These are phyloP conservation scores for Listronotus oregonensis DNA, from an alignment of 1,140 invertebrate genomes.

Conservation along the genomic window DNA sequence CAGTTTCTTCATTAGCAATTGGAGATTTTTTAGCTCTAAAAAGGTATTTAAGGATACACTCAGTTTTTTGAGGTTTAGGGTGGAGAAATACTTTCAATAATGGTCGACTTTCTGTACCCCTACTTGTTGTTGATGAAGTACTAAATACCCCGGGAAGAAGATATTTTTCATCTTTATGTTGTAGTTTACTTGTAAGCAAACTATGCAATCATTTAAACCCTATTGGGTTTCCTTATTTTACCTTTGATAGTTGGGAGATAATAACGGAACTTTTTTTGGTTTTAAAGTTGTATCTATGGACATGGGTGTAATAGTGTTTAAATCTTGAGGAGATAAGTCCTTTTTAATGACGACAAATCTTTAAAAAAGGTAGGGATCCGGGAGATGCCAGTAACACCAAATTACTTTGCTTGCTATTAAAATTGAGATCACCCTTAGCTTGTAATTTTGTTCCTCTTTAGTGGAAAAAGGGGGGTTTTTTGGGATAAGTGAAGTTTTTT, in stretches of 20 bases:
- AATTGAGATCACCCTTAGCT: constrained; percentile 37
- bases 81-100: constrained; percentile 2
- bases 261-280: constrained; percentile 29
- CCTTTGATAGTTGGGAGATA: constrained; percentile 49
- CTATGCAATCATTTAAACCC: constrained; percentile 61
- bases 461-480: constrained; percentile 40
- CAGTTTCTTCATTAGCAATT: constrained; percentile 26
- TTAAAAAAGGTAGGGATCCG: background rate
- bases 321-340: background rate
- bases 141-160: constrained; percentile 25
- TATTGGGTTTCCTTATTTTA: constrained; percentile 54
- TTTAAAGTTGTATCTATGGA: constrained; percentile 38
- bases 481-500: constrained; percentile 38
- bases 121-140: constrained; percentile 16
- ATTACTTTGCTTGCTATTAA: constrained; percentile 8
- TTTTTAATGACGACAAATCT: background rate
- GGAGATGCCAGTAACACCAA: too few species aligned
- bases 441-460: constrained; percentile 42
- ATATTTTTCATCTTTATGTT: constrained; percentile 36
- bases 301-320: constrained; percentile 14
- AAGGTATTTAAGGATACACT: constrained; percentile 42
- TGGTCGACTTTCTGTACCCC: constrained; percentile 2
- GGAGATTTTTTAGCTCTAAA: constrained; percentile 24
- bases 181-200: constrained; percentile 60
- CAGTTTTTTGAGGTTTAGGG: constrained; percentile 16